Conservation (phyloP, 2,797 vertebrate genomes). For the Megaceryle alcyon region DNA sequence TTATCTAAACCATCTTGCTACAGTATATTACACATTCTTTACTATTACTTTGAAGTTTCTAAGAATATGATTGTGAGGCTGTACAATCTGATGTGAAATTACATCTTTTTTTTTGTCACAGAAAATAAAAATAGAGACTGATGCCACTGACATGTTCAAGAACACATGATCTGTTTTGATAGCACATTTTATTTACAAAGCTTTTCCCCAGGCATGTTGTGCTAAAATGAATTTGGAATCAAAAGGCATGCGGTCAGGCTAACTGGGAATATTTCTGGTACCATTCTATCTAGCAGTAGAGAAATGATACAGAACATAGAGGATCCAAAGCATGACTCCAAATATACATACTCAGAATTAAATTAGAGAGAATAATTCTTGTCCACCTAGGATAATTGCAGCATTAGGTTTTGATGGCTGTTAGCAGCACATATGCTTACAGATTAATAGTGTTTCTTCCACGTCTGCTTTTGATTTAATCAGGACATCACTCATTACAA, state of each 20-base stretch:
- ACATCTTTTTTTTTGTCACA: not conserved
- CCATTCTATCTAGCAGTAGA: not conserved
- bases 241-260: not conserved
- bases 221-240: slow-evolving; percentile 19
- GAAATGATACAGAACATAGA: not conserved
- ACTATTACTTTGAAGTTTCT: not conserved
- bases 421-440: slow-evolving; percentile 42
- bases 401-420: slow-evolving; percentile 10
- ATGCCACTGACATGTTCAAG: not conserved
- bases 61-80: not conserved
- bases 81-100: not conserved
- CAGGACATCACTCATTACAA: slow-evolving; percentile 47
- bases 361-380: slow-evolving; percentile 39
- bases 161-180: slow-evolving; percentile 41
- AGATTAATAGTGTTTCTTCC: slow-evolving; percentile 39
- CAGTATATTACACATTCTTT: not conserved
- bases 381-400: slow-evolving; percentile 58
- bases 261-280: not conserved
- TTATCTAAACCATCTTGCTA: not conserved
- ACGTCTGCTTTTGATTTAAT: slow-evolving; percentile 58
- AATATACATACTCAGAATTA: not conserved
- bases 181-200: slow-evolving; percentile 19
- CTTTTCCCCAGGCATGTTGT: slow-evolving; percentile 26
- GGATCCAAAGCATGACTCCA: not conserved
- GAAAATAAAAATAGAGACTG: not conserved